A percentile compares a stretch with the other conserved stretches of the same genome.
phyloP scores from a whole-genome alignment of 2,888 invertebrate genomes.

The Tipula unca region DNA sequence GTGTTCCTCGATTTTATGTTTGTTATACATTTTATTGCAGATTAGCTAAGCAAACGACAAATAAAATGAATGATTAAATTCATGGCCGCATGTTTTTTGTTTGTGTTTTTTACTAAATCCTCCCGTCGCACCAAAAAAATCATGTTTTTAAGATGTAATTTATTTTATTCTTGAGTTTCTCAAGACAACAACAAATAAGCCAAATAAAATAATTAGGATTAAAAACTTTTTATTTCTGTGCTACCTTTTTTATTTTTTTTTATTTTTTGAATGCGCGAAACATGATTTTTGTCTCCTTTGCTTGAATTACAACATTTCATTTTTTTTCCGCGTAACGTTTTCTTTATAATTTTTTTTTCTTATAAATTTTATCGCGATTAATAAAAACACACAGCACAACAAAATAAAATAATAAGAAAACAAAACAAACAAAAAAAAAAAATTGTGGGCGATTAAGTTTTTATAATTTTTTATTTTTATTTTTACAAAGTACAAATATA shows the following conservation, averaged over 20 bases:
- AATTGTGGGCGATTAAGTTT: not conserved
- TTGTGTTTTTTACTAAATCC: not conserved
- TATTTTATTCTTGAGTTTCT: not conserved
- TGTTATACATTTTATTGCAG: not conserved
- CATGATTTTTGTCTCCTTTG: conserved; percentile 1
- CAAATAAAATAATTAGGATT: conserved; percentile 8
- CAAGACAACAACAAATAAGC: not conserved
- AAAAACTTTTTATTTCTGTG: not conserved
- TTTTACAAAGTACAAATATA: not conserved
- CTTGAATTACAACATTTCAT: not conserved
- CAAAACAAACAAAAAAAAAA: too few species aligned
- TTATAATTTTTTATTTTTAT: not conserved
- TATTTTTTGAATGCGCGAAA: not conserved
- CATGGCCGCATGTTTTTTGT: not conserved
- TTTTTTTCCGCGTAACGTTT: not conserved
- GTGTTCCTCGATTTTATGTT: not conserved
- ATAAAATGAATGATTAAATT: not conserved
- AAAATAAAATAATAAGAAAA: not conserved
- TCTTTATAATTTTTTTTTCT: too few species aligned
- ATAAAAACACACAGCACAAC: not conserved
- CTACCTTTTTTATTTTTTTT: not conserved
- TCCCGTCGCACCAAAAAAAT: not conserved
- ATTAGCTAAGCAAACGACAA: not conserved
- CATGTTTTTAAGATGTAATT: not conserved
- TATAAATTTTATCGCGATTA: conserved; percentile 1